Conservation (phyloP, 2,113 vertebrate genomes). For the Papio anubis region DNA sequence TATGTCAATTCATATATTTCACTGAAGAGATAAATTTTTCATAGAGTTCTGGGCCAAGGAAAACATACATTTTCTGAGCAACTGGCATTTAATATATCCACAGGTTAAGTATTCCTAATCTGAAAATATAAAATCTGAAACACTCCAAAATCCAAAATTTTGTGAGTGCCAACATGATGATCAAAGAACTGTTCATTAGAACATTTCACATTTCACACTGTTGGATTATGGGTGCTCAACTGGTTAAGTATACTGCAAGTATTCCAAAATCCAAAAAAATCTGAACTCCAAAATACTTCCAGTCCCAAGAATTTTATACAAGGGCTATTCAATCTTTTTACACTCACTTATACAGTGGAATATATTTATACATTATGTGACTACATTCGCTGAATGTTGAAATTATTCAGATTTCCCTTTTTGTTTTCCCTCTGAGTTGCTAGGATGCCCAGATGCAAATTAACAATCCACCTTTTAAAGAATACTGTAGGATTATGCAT, state of each 20-base stretch:
- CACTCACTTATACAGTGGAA: not conserved
- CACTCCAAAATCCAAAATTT: not conserved
- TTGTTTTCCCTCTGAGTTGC: not conserved
- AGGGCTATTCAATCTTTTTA: not conserved
- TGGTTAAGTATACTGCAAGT: not conserved
- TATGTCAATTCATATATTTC: not conserved
- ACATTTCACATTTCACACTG: not conserved
- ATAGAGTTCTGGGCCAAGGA: not conserved
- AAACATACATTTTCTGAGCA: not conserved
- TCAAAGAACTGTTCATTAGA: not conserved
- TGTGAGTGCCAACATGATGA: not conserved
- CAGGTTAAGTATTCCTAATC: not conserved
- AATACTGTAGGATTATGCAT: not conserved
- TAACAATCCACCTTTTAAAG: not conserved
- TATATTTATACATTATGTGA: not conserved
- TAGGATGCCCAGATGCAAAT: slow-evolving; percentile 5
- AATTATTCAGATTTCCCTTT: not conserved
- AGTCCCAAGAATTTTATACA: not conserved
- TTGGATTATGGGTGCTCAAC: not conserved
- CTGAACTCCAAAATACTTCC: not conserved
- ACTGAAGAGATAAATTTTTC: not conserved
- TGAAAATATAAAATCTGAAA: not conserved
- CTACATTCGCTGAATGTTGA: not conserved
- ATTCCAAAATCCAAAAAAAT: not conserved
- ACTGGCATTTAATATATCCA: not conserved